Conservation (phyloP, 2,888 invertebrate genomes). For the Allophyes oxyacanthae region DNA sequence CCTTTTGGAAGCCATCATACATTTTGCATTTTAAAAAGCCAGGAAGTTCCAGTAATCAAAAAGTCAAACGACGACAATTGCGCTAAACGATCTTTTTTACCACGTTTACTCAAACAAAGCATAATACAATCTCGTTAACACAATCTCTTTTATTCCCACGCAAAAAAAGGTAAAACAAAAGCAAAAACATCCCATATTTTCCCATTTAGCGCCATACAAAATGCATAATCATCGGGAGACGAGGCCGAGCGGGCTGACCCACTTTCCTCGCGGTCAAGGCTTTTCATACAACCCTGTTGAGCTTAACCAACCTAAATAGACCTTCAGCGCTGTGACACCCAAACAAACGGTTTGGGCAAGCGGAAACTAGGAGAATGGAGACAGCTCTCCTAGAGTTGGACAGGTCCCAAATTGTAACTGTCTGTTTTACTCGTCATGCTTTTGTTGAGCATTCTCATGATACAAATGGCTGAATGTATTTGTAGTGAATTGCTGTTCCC, state of each 20-base stretch:
- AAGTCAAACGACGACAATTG: constrained; percentile 7
- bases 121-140: constrained; percentile 40
- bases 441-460: constrained; percentile 46
- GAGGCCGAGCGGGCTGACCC: constrained; percentile 63
- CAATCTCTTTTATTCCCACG: constrained; percentile 27
- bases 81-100: constrained; percentile 23
- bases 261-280: constrained; percentile 69
- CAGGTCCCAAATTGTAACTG: constrained; percentile 55
- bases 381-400: constrained; percentile 59
- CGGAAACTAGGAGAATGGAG: constrained; percentile 54
- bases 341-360: constrained; percentile 58
- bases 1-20: no score
- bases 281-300: constrained; percentile 54
- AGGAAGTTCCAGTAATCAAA: no score
- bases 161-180: constrained; percentile 42
- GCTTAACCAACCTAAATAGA: constrained; percentile 54
- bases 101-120: constrained; percentile 32
- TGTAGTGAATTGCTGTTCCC: constrained; percentile 33
- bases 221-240: constrained; percentile 68
- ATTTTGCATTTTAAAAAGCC: no score
- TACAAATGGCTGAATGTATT: constrained; percentile 45
- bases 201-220: constrained; percentile 65
- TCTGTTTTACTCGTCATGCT: constrained; percentile 49
- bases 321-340: constrained; percentile 45
- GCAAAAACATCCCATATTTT: constrained; percentile 51